Conservation (phyloP, 2,113 vertebrate genomes). For the Ia io region DNA sequence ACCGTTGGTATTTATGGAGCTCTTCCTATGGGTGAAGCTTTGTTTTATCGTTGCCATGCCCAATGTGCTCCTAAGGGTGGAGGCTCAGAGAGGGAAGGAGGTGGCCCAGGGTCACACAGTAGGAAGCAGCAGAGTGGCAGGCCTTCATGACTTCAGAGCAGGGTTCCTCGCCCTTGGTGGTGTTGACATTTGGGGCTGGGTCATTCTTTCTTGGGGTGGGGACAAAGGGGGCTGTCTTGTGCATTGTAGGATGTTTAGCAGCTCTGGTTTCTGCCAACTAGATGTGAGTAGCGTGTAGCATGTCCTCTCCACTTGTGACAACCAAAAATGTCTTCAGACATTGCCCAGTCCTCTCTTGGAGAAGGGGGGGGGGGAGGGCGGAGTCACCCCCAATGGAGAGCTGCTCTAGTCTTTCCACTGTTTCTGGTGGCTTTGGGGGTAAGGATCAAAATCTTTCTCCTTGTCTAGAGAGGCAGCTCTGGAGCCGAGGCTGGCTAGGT, state of each 20-base stretch:
- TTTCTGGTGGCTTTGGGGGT: neutral
- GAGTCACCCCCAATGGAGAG: neutral
- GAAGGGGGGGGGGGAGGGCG: accelerated
- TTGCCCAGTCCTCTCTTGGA: neutral
- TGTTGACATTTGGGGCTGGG: neutral
- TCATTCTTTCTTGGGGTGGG: neutral
- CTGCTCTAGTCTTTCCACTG: neutral
- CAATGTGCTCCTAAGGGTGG: neutral
- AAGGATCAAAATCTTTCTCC: neutral
- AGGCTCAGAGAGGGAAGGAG: neutral
- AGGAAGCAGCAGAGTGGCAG: neutral
- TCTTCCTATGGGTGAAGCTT: neutral
- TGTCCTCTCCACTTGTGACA: neutral
- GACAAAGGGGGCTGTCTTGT: neutral
- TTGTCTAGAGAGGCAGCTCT: neutral
- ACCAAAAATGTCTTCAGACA: neutral
- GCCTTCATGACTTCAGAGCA: neutral
- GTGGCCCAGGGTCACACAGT: neutral
- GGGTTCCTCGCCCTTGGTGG: neutral
- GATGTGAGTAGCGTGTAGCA: neutral
- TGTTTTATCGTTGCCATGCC: neutral
- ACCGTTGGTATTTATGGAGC: neutral
- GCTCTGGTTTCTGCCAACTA: neutral
- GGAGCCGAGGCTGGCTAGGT: neutral
- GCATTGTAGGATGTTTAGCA: neutral